Percentiles rank a stretch among this genome's conserved stretches.
Evolutionary conservation across 2,888 invertebrate genomes (phyloP).

Genomic region (Eristalis intricaria): DNA sequence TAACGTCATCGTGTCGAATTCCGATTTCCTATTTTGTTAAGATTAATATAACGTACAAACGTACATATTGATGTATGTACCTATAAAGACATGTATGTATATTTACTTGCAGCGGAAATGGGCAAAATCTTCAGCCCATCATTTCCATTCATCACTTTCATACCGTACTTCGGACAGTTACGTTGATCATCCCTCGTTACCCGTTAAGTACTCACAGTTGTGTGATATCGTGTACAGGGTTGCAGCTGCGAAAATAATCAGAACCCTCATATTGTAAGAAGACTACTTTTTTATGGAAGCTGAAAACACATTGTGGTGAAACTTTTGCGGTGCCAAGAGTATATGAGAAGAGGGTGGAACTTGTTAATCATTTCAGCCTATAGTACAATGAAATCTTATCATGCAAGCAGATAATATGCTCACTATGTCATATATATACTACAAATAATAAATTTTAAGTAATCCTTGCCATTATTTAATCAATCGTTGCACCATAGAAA

Average conservation of each 20-base stretch:
- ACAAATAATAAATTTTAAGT: neutral
- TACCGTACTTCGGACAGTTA: constrained; percentile 62
- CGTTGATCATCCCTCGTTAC: constrained; percentile 67
- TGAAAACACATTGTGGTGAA: constrained; percentile 55
- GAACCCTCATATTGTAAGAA: constrained; percentile 61
- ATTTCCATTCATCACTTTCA: constrained; percentile 68
- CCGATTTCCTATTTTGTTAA: constrained; percentile 74
- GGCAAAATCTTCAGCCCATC: constrained; percentile 67
- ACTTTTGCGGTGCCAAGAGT: constrained; percentile 46
- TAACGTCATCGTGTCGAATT: constrained; percentile 81
- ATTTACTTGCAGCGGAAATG: constrained; percentile 64
- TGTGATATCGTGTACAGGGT: constrained; percentile 63
- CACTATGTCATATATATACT: neutral
- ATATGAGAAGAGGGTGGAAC: constrained; percentile 55
- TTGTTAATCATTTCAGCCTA: constrained; percentile 49
- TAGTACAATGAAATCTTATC: constrained; percentile 57
- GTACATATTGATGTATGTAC: neutral
- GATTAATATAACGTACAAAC: constrained; percentile 51
- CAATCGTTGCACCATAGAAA: neutral
- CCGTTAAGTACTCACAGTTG: constrained; percentile 68
- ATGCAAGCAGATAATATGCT: constrained; percentile 59
- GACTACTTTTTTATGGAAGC: constrained; percentile 59
- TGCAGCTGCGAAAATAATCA: constrained; percentile 70
- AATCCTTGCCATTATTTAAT: neutral
- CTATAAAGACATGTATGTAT: constrained; percentile 28